Conservation (phyloP, 2,113 vertebrate genomes). For the Sphaerodactylus townsendi region DNA sequence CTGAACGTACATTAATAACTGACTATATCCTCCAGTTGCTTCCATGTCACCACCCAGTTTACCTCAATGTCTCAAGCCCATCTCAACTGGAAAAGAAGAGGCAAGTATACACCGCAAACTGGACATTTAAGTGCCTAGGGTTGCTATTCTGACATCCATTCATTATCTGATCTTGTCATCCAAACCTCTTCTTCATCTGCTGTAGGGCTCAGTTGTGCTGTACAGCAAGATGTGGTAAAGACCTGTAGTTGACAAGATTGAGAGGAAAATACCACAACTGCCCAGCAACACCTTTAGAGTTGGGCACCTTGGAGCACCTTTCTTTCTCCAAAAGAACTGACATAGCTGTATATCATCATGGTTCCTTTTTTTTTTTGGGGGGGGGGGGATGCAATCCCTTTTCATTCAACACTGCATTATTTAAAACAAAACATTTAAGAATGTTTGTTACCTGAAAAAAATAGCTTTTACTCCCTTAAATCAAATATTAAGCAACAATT, state of each 20-base stretch:
- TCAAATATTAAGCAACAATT: neutral
- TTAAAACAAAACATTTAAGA: neutral
- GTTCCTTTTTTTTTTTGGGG: no score
- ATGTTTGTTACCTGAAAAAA: no score
- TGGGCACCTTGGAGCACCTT: no score
- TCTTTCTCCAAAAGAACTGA: no score
- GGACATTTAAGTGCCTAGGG: neutral
- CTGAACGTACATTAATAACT: neutral
- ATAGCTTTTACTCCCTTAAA: neutral
- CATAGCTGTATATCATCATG: neutral
- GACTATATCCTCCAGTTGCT: neutral
- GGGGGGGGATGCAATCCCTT: neutral
- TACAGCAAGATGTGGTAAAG: no score
- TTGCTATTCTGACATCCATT: no score
- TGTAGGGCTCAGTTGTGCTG: no score
- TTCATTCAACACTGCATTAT: neutral
- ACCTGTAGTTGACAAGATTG: no score
- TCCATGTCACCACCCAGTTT: neutral
- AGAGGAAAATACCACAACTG: no score
- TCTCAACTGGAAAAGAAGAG: neutral
- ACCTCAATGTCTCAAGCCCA: neutral
- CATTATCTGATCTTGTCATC: no score
- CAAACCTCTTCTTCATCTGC: no score
- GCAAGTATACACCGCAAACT: neutral
- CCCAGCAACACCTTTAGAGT: no score